A percentile compares a stretch with the other conserved stretches of the same genome.
These are phyloP conservation scores for Microcebus jonahi DNA, from an alignment of 2,113 vertebrate species.

Conservation along the genomic window DNA sequence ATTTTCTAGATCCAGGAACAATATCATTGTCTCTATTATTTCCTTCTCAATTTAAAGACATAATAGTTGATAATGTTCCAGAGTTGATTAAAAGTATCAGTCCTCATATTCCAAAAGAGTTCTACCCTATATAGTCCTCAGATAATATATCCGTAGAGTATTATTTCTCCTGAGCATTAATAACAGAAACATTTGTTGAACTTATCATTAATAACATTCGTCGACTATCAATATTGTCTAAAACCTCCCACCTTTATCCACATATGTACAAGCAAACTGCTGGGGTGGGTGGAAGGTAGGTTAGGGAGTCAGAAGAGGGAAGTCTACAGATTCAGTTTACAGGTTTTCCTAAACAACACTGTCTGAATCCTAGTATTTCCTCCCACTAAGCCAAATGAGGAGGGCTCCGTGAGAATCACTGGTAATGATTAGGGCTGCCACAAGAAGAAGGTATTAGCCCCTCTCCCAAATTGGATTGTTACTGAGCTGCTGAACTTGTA, in stretches of 20 bases:
- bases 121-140: background rate
- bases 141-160: background rate
- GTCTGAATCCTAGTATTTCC: background rate
- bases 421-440: background rate
- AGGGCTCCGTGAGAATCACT: background rate
- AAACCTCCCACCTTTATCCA: background rate
- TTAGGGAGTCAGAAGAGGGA: background rate
- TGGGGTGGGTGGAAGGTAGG: background rate
- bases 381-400: background rate
- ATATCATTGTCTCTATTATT: background rate
- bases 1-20: slow-evolving; percentile 24
- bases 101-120: background rate
- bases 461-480: background rate
- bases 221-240: background rate
- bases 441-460: background rate
- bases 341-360: background rate
- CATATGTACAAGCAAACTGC: background rate
- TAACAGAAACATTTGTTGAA: background rate
- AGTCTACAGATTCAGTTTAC: background rate
- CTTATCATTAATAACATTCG: background rate
- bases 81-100: no score
- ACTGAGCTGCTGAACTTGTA: background rate
- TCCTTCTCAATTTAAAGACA: no score
- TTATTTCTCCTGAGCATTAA: slow-evolving; percentile 2
- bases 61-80: no score